phyloP scores from a whole-genome alignment of 2,888 invertebrate species.

The Rotaria socialis region DNA sequence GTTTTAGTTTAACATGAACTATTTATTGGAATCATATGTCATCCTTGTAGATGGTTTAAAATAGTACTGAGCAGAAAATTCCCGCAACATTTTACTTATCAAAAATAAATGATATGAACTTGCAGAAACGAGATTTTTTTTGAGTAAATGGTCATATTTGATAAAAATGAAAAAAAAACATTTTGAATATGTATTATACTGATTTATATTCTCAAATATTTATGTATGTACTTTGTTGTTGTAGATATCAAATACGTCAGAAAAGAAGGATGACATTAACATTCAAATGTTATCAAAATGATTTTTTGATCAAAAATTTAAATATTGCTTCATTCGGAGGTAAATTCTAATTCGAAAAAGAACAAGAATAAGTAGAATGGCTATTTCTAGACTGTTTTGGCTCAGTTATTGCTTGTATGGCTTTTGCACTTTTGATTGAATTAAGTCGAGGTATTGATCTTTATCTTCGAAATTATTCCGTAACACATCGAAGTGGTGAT shows the following conservation, averaged over 20 bases:
- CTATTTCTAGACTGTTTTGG: conserved; percentile 15
- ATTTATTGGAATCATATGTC: too few species aligned
- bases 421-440: conserved; percentile 27
- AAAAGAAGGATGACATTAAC: not conserved
- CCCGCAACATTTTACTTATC: too few species aligned
- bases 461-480: not conserved
- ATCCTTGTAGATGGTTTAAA: too few species aligned
- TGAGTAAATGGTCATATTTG: too few species aligned
- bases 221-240: not conserved
- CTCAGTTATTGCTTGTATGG: conserved; percentile 1
- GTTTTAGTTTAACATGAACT: too few species aligned
- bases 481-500: not conserved
- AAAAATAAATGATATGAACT: too few species aligned
- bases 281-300: conserved; percentile 11
- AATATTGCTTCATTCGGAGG: conserved; percentile 11
- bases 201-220: too few species aligned
- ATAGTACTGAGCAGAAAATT: too few species aligned
- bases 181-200: too few species aligned
- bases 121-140: too few species aligned
- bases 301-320: conserved; percentile 22
- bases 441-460: not conserved
- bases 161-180: too few species aligned
- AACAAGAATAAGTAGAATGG: not conserved
- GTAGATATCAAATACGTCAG: not conserved
- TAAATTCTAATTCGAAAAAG: not conserved